Evolutionary conservation across 2,113 vertebrate species (phyloP).

Genomic region (Seriola rivoliana): DNA sequence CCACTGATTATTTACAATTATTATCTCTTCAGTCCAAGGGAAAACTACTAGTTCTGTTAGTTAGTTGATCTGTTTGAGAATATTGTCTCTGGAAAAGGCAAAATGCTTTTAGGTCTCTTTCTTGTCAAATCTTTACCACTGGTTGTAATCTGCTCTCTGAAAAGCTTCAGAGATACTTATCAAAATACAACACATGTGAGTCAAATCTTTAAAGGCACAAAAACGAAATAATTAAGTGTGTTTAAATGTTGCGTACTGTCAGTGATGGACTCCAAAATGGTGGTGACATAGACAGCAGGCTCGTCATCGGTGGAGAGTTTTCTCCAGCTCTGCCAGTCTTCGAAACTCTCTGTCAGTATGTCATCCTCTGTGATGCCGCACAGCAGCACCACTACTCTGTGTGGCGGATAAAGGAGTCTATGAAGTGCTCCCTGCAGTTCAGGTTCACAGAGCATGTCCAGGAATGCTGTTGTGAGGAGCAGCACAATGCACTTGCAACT

Average conservation of each 20-base stretch:
- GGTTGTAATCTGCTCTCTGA: too few species aligned
- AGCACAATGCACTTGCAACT: slow-evolving; percentile 77
- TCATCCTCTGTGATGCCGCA: slow-evolving; percentile 77
- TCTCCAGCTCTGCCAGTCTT: slow-evolving; percentile 80
- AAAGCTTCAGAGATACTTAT: background rate
- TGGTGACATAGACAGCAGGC: slow-evolving; percentile 76
- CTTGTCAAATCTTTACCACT: background rate
- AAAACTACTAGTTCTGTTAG: background rate
- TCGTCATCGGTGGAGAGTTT: slow-evolving; percentile 83
- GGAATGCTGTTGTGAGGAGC: slow-evolving; percentile 69
- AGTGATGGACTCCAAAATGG: slow-evolving; percentile 73
- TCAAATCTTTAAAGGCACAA: background rate
- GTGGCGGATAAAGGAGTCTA: slow-evolving; percentile 74
- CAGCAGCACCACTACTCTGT: slow-evolving; percentile 80
- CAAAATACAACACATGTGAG: background rate
- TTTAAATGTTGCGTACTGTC: slow-evolving; percentile 70
- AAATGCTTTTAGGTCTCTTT: background rate
- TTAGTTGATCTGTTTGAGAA: background rate
- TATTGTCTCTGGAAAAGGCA: background rate
- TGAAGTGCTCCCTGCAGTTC: slow-evolving; percentile 59
- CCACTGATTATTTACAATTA: background rate
- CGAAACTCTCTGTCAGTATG: slow-evolving; percentile 46
- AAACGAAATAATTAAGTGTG: background rate
- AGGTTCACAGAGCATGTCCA: slow-evolving; percentile 69
- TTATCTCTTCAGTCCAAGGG: background rate